Percentiles rank a stretch among this genome's conserved stretches.
Evolutionary conservation across 2,113 vertebrate genomes (phyloP).

Genomic region (Kryptolebias marmoratus): DNA sequence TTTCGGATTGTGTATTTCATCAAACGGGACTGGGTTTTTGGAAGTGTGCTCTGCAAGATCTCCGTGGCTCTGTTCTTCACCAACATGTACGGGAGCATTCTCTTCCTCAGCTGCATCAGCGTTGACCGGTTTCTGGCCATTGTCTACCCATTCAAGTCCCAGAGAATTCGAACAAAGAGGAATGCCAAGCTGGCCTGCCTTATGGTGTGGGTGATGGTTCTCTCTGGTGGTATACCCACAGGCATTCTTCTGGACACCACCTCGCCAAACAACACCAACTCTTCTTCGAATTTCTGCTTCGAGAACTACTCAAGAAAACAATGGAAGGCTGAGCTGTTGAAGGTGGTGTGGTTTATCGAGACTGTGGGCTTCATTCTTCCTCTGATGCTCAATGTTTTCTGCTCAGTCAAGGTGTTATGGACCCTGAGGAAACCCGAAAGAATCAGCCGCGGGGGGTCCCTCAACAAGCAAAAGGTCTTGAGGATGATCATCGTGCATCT

Average conservation of each 20-base stretch:
- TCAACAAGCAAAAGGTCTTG: constrained; percentile 92
- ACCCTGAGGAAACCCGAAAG: constrained; percentile 87
- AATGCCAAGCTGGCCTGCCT: constrained; percentile 90
- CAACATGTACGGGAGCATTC: constrained; percentile 98
- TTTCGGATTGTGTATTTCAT: constrained; percentile 94
- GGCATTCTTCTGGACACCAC: constrained; percentile 86
- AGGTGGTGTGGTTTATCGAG: constrained; percentile 96
- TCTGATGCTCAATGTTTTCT: constrained; percentile 90
- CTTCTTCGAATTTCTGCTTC: constrained; percentile 81
- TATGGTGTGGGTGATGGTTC: constrained; percentile 89
- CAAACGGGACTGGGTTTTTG: constrained; percentile 89
- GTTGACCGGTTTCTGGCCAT: constrained; percentile 95
- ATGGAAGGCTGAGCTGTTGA: constrained; percentile 91
- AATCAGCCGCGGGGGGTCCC: constrained; percentile 85
- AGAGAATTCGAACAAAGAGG: constrained; percentile 87
- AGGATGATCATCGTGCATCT: constrained; percentile 95
- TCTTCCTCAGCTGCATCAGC: constrained; percentile 97
- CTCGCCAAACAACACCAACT: constrained; percentile 65
- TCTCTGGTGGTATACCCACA: constrained; percentile 89
- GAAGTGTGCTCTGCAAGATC: constrained; percentile 89
- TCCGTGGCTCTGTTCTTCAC: constrained; percentile 94
- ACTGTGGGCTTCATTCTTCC: constrained; percentile 95
- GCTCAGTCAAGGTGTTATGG: constrained; percentile 90
- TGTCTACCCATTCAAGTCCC: constrained; percentile 90
- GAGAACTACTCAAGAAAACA: constrained; percentile 93